Evolutionary conservation across 53 echinoderm and acorn worm species (phyloP), one percentile per base, ranked within the genome.

Genomic region (Holothuria leucospilota): DNA sequence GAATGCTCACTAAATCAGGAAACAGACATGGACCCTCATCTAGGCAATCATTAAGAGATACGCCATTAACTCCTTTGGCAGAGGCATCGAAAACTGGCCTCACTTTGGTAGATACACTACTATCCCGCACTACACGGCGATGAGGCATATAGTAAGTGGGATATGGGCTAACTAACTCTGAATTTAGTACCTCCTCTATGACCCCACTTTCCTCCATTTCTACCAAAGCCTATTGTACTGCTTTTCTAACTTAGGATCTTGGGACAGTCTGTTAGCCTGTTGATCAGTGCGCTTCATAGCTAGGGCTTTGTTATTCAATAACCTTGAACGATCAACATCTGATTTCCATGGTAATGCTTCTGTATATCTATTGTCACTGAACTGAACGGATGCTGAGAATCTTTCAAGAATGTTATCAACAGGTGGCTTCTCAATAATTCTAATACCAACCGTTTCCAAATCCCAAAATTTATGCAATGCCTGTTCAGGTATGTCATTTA

Each of bases 311-410:
- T 71, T 71, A 18, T 71, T 71, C 38, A 71, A 40, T 6, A 71
- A 15, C 72, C 2, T 30, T 30, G 72, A 71, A 71, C 5, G 41
- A 15, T 39, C 72, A 71, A 40, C 3, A 15, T 71, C 72, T 40
- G 34, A 40, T 39, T 71, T 71, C 72, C 72, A 71, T 4, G 72
- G 72, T 20, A 71, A 71, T 15, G 72, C 72, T 6, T 40, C 72
- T 38, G 13, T 15, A 16, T 71, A 71, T 15, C 72, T 71, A 71
- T 40, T 71, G 72, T 71, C 16, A 7, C 13, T 6, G 34, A 71
- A 71, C 2, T 15, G 5, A 71, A 71, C 14, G n/a, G 72, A 71
- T 30, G 41, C 3, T 40, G 1, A 1, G 1, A 4, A 2, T 39
- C 41, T 40, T n/a, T n/a, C n/a, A n/a, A n/a, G n/a, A n/a, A n/a